Conservation (phyloP, 2,888 invertebrate species). For the Polyommatus iphigenia region DNA sequence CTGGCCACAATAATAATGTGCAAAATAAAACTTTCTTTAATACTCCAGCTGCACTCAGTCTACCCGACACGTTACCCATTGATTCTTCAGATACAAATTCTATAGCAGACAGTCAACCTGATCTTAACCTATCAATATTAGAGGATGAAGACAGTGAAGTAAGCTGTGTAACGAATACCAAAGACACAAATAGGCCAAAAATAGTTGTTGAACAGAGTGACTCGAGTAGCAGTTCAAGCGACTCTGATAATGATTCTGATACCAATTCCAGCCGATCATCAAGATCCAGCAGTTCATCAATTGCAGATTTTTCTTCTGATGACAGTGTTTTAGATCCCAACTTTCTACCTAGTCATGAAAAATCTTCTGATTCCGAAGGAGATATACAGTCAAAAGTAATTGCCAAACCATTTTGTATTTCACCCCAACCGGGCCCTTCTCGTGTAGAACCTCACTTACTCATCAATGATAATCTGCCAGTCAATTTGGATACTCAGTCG, state of each 20-base stretch:
- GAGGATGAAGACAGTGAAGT: constrained; percentile 36
- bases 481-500: constrained; percentile 34
- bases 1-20: no score
- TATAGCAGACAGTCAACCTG: constrained; percentile 37
- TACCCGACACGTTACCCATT: no score
- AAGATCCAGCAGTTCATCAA: constrained; percentile 36
- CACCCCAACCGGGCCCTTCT: constrained; percentile 32
- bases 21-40: no score
- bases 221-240: no score
- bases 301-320: constrained; percentile 35
- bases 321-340: constrained; percentile 35
- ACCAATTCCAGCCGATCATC: constrained; percentile 27
- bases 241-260: no score
- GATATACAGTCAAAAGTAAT: constrained; percentile 35
- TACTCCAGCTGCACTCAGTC: no score
- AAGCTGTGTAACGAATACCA: constrained; percentile 37
- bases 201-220: constrained; percentile 31
- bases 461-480: constrained; percentile 31
- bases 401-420: constrained; percentile 34
- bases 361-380: constrained; percentile 36
- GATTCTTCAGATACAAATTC: constrained; percentile 30
- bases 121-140: constrained; percentile 35
- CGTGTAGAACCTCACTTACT: constrained; percentile 32
- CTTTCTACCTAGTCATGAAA: constrained; percentile 36
- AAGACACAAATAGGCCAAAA: constrained; percentile 35